Evolutionary conservation across 2,888 invertebrate species (phyloP), one percentile per base, ranked within the genome.

Genomic region (Athalia cordata): DNA sequence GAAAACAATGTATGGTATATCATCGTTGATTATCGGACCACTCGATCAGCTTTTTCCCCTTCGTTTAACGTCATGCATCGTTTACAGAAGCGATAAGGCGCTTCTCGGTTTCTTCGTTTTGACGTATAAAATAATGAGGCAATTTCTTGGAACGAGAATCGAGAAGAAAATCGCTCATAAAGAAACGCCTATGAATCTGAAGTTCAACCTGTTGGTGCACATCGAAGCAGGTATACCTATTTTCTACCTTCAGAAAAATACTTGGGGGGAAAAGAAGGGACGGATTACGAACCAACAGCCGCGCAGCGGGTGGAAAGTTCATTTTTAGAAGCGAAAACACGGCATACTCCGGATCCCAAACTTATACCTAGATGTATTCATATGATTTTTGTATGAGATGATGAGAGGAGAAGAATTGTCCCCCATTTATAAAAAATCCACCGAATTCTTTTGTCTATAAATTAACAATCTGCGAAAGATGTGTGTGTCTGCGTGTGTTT

Each of bases 291-390:
- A 50, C 75, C 29, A 62, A 64, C 49, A 29, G 75, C 64, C 62
- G 52, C 75, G 15, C 75, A 75, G 75, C 75, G 64, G 75, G 64
- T 75, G 75, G 75, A 75, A 75, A 62, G 75, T 75, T 75, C 75
- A 75, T 75, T 75, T 75, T 75, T 75, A 75, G 64, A 75, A 75
- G 47, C 50, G 50, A 75, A 61, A 75, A 50, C 64, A 75, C 75
- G 49, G 64, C 52, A 64, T 62, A 13, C 75, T 64, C n/a, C n/a
- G 62, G n/a, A 61, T 62, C 50, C 13, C 43, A 75, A 75, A 29
- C 29, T 2, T 29, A 29, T 29, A 29, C 62, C 50, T 52, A 29
- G 61, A 49, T 59, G 45, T 62, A 61, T 75, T 29, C 75, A 75
- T 29, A 29, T 29, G 50, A 15, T 50, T 72, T 5, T n/a, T 59